Evolutionary conservation across 2,797 vertebrate genomes (phyloP).

Genomic region (Anguilla anguilla): DNA sequence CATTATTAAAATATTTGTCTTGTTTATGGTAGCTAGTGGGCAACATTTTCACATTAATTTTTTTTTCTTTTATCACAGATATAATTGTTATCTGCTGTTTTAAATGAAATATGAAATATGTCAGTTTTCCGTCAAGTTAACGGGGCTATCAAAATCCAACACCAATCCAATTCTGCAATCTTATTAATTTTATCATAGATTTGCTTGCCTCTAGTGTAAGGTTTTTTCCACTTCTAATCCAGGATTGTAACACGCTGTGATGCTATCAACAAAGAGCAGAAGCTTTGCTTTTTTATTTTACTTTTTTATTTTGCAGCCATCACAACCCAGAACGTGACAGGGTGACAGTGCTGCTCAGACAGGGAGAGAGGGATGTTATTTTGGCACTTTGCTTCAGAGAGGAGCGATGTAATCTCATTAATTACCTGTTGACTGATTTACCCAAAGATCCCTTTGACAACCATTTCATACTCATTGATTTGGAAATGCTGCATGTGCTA

Average conservation of each 20-base stretch:
- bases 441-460: slow-evolving; percentile 7
- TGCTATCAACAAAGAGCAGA: neutral
- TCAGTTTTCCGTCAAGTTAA: neutral
- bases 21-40: neutral
- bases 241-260: neutral
- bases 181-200: neutral
- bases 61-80: neutral
- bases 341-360: neutral
- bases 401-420: neutral
- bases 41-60: neutral
- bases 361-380: neutral
- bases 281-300: neutral
- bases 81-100: neutral
- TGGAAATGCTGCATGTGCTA: slow-evolving; percentile 32
- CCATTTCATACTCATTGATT: slow-evolving; percentile 31
- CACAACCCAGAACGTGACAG: neutral
- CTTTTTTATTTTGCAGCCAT: neutral
- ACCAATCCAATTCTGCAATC: neutral
- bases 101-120: neutral
- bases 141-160: neutral
- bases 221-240: neutral
- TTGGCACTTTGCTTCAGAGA: neutral
- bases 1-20: neutral
- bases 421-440: slow-evolving; percentile 7
- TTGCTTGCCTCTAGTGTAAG: neutral